Base-by-base conservation (phyloP, 2,113 vertebrate genomes). In the Passer montanus region DNA sequence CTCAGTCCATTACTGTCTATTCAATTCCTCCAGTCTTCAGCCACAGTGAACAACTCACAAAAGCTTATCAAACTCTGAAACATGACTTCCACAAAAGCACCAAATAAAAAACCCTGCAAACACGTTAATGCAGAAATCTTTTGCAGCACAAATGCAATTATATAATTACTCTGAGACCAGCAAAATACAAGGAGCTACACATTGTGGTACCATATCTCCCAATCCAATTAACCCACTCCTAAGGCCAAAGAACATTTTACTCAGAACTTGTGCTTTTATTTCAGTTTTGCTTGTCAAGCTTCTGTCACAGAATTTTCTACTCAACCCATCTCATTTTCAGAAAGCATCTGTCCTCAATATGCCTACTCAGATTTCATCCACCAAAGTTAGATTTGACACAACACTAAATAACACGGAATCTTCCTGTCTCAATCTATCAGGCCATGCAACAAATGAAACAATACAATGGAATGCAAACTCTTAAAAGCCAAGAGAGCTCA, bases 171-270 rank as follows among this genome's bases (percentile, higher is more conserved):
- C 35, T 68, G 67, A 68, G 24, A 68, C 41, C 27, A 41, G 27
- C 11, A 60, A 64, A 66, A 64, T 15, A 41, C 11, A 31, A 24
- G 60, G 30, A 88, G 10, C 3, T 60, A 47, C 9, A 23, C 28
- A 49, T 2, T 4, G 3, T n/a, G 7, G 49, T 43, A 43, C 28
- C 3, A 0, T 18, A 37, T 43, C 15, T n/a, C 37, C 41, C 53
- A 49, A 49, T 18, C 11, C 52, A 46, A 52, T 60, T 53, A 58
- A 62, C 9, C 33, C 41, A 24, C 23, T 50, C 66, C 27, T 55
- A 63, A 69, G 20, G 43, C 44, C 52, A 82, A 78, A 72, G 19
- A 92, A 35, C 3, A 21, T 18, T 11, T 74, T 64, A 37, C 27
- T 75, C 30, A 47, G 44, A 87, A 83, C 13, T 24, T 47, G 2